A percentile compares a stretch with the other conserved stretches of the same genome.
phyloP scores from a whole-genome alignment of 1,140 invertebrate genomes.

The Mya arenaria region DNA sequence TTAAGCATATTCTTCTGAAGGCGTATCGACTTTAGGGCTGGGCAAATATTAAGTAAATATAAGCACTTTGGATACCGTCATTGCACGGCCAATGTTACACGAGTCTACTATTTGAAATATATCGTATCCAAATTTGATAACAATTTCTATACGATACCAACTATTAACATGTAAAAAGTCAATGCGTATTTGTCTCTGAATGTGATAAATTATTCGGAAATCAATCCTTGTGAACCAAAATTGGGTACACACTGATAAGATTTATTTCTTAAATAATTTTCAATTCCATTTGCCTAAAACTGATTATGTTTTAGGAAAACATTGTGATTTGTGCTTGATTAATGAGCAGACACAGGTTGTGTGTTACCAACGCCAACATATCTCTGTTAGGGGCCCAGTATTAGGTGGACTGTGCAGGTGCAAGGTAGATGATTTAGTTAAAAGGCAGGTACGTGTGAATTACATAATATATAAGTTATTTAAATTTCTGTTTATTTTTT shows the following conservation, averaged over 20 bases:
- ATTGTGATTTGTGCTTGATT: neutral
- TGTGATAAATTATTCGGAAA: neutral
- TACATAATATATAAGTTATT: no score
- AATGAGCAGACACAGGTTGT: neutral
- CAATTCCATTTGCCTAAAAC: neutral
- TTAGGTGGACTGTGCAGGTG: neutral
- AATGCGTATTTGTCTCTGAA: neutral
- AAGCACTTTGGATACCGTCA: no score
- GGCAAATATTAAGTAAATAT: no score
- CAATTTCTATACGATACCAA: neutral
- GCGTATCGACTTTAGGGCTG: no score
- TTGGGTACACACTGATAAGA: neutral
- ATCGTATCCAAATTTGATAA: neutral
- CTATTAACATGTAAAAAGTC: neutral
- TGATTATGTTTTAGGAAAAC: neutral
- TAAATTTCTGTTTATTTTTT: no score
- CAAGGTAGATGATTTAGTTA: neutral
- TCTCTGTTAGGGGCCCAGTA: neutral
- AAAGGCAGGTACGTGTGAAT: neutral
- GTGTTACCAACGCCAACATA: neutral
- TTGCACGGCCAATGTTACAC: no score
- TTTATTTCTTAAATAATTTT: neutral
- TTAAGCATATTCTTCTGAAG: no score
- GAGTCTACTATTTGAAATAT: neutral
- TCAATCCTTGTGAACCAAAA: neutral